These are phyloP conservation scores for Calameuta pallipes DNA, from an alignment of 2,888 invertebrate species.

Conservation along the genomic window DNA sequence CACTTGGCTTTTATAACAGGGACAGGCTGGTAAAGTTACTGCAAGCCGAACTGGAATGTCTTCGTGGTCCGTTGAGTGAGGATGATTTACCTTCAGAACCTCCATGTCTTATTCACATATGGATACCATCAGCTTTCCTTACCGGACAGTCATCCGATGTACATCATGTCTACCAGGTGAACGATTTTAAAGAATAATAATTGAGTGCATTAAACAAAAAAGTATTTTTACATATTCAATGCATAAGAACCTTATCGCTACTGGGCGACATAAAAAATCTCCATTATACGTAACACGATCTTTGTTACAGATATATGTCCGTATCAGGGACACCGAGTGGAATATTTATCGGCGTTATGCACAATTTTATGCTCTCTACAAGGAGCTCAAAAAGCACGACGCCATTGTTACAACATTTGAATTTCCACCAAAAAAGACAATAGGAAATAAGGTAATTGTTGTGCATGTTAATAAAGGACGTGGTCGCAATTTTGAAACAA, in stretches of 20 bases:
- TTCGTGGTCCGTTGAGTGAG: constrained; percentile 73
- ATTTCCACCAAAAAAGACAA: constrained; percentile 95
- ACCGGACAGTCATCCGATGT: constrained; percentile 78
- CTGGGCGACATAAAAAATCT: background rate
- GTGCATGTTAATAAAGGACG: constrained; percentile 4
- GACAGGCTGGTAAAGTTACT: constrained; percentile 72
- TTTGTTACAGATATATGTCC: constrained; percentile 76
- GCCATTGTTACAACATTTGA: constrained; percentile 83
- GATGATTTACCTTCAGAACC: constrained; percentile 64
- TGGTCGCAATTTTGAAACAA: constrained; percentile 9
- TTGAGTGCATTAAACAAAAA: background rate
- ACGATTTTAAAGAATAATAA: background rate
- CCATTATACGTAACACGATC: background rate
- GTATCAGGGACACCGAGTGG: constrained; percentile 92
- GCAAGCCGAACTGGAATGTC: constrained; percentile 73
- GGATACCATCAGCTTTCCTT: constrained; percentile 89
- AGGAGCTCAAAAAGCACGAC: constrained; percentile 85
- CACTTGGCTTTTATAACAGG: constrained; percentile 54
- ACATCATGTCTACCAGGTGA: constrained; percentile 91
- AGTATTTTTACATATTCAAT: background rate
- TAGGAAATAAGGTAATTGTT: constrained; percentile 84
- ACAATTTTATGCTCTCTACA: constrained; percentile 89
- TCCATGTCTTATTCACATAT: constrained; percentile 78
- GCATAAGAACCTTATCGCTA: background rate
- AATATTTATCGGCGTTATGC: constrained; percentile 95